phyloP scores from a whole-genome alignment of 2,888 invertebrate genomes.

The Syrphus vitripennis region DNA sequence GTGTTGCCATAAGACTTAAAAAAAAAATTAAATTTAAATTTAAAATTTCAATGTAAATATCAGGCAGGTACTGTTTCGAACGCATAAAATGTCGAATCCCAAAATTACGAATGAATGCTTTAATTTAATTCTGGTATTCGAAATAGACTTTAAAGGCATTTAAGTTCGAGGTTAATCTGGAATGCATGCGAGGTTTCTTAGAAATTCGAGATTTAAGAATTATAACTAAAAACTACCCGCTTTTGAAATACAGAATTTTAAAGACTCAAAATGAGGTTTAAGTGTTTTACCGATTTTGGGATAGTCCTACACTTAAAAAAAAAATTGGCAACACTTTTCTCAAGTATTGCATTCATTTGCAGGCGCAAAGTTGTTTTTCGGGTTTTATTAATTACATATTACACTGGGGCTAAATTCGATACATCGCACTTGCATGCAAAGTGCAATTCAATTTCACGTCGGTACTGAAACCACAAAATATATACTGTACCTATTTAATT shows the following conservation, averaged over 20 bases:
- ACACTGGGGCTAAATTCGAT: not conserved
- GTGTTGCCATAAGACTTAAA: not conserved
- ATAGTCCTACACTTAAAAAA: too few species aligned
- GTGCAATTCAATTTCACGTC: not conserved
- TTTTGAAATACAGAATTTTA: not conserved
- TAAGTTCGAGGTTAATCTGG: too few species aligned
- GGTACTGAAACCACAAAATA: not conserved
- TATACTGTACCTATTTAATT: not conserved
- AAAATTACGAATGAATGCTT: too few species aligned
- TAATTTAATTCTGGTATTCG: too few species aligned
- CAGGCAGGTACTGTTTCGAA: too few species aligned
- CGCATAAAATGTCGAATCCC: too few species aligned
- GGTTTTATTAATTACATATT: constrained; percentile 45
- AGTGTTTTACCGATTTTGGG: too few species aligned
- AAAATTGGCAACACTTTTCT: not conserved
- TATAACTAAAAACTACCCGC: not conserved
- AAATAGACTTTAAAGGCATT: too few species aligned
- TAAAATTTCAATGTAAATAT: not conserved
- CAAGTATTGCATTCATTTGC: not conserved
- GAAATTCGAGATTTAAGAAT: too few species aligned
- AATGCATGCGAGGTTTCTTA: too few species aligned
- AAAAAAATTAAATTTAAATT: not conserved
- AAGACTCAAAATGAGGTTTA: too few species aligned
- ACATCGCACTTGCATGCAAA: not conserved
- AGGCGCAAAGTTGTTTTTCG: not conserved